These are phyloP conservation scores for Hypomecis punctinalis DNA, from an alignment of 2,888 invertebrate species.

Conservation along the genomic window DNA sequence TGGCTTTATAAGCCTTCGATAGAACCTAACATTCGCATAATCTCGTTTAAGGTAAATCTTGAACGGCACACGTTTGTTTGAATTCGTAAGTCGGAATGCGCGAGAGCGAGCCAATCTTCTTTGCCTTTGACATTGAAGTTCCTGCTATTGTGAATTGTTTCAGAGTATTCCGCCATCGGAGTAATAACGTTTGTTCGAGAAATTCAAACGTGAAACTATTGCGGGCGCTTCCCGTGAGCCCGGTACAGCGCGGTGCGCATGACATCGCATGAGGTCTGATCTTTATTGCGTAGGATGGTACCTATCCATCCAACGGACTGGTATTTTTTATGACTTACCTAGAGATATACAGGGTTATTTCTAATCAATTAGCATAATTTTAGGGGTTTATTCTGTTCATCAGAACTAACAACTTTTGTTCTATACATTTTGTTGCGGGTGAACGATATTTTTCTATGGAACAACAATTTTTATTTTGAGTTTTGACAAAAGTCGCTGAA, in stretches of 20 bases:
- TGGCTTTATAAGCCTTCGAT: not conserved
- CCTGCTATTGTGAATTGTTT: slow-evolving; percentile 78
- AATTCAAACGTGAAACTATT: slow-evolving; percentile 80
- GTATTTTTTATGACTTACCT: too few relatives aligned
- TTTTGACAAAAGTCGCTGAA: too few relatives aligned
- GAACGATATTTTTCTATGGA: too few relatives aligned
- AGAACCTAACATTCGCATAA: slow-evolving; percentile 6
- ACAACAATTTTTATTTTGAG: too few relatives aligned
- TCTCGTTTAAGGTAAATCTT: slow-evolving; percentile 25
- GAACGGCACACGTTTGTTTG: slow-evolving; percentile 47
- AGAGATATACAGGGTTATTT: too few relatives aligned
- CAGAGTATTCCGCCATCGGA: slow-evolving; percentile 74
- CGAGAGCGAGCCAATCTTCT: slow-evolving; percentile 61
- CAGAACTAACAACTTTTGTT: too few relatives aligned
- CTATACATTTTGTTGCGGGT: too few relatives aligned
- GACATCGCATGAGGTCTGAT: not conserved
- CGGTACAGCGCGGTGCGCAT: not conserved
- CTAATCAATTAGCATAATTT: too few relatives aligned
- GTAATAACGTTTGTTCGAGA: slow-evolving; percentile 81
- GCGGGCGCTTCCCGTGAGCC: slow-evolving; percentile 50
- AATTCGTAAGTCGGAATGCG: slow-evolving; percentile 59
- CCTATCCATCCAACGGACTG: too few relatives aligned
- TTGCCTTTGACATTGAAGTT: slow-evolving; percentile 76
- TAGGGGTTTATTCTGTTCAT: too few relatives aligned
- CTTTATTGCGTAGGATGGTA: too few relatives aligned